Percentiles rank a stretch among this genome's conserved stretches.
Conservation (phyloP, 2,797 vertebrate species). For the Molossus molossus region DNA sequence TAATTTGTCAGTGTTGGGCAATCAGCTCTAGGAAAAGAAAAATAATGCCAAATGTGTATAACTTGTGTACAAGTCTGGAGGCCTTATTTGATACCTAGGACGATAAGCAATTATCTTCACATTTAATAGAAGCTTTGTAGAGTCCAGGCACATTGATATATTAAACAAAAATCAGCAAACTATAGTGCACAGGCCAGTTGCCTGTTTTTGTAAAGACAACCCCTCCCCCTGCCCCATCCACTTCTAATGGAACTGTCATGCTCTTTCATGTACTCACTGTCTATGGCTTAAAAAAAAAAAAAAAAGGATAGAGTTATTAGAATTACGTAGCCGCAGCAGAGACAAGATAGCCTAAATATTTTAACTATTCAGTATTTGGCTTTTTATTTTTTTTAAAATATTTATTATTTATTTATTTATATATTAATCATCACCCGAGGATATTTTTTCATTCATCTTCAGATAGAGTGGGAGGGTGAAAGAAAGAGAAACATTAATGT, state of each 20-base stretch:
- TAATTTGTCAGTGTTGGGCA: not conserved
- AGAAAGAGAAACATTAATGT: too few species aligned
- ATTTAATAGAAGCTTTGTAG: not conserved
- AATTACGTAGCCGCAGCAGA: not conserved
- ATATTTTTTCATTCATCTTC: too few species aligned
- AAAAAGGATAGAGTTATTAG: not conserved
- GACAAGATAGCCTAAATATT: not conserved
- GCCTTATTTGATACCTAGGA: not conserved
- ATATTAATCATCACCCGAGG: too few species aligned
- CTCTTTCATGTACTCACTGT: not conserved
- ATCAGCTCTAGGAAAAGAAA: not conserved
- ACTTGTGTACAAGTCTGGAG: not conserved
- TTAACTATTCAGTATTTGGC: not conserved
- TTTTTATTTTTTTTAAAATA: not conserved
- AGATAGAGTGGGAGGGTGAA: too few species aligned
- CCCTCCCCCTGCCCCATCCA: not conserved
- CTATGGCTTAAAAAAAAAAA: not conserved
- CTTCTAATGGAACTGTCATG: not conserved
- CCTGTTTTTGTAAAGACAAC: not conserved
- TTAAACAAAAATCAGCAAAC: not conserved
- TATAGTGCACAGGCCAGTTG: not conserved
- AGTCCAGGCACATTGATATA: not conserved
- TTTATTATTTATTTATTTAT: too few species aligned
- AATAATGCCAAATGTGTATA: not conserved
- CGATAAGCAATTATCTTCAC: not conserved